A percentile compares a stretch with the other conserved stretches of the same genome.
These are phyloP conservation scores for Ammodytes marinus DNA, from an alignment of 2,113 vertebrate genomes.

Conservation along the genomic window DNA sequence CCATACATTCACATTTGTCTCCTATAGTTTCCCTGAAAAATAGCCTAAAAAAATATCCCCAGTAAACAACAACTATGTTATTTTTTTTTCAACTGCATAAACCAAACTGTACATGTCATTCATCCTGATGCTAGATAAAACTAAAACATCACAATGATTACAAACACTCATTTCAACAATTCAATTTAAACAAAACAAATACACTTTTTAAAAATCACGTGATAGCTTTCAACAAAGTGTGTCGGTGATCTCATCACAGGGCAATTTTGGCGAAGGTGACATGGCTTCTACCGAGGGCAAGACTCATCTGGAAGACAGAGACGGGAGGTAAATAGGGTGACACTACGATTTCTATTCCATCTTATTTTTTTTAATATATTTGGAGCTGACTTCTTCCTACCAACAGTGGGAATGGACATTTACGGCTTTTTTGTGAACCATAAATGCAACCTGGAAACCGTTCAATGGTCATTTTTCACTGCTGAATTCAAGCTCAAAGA, in stretches of 20 bases:
- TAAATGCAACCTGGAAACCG: conserved; percentile 15
- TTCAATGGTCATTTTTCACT: conserved; percentile 14
- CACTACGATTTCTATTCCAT: background rate
- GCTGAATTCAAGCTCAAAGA: background rate
- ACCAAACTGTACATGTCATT: conserved; percentile 14
- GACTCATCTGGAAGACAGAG: conserved; percentile 82
- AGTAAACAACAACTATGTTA: conserved; percentile 34
- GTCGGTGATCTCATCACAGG: conserved; percentile 59
- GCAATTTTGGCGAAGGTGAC: conserved; percentile 63
- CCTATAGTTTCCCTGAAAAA: conserved; percentile 35
- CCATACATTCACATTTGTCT: conserved; percentile 57
- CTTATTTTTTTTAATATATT: background rate
- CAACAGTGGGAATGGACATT: conserved; percentile 1
- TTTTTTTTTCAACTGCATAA: conserved; percentile 40
- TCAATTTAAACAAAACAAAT: conserved; percentile 9
- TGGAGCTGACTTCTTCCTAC: background rate
- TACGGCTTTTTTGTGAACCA: conserved; percentile 20
- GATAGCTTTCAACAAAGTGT: conserved; percentile 39
- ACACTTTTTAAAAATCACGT: conserved; percentile 7
- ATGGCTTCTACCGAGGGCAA: conserved; percentile 72
- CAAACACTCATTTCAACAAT: conserved; percentile 28
- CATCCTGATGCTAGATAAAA: conserved; percentile 32
- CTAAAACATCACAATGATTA: conserved; percentile 30
- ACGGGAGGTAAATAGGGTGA: conserved; percentile 51
- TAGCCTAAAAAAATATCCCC: conserved; percentile 10